Evolutionary conservation across 2,797 vertebrate genomes (phyloP), one percentile per base, ranked within the genome.

Genomic region (Myoxocephalus aenaeus): DNA sequence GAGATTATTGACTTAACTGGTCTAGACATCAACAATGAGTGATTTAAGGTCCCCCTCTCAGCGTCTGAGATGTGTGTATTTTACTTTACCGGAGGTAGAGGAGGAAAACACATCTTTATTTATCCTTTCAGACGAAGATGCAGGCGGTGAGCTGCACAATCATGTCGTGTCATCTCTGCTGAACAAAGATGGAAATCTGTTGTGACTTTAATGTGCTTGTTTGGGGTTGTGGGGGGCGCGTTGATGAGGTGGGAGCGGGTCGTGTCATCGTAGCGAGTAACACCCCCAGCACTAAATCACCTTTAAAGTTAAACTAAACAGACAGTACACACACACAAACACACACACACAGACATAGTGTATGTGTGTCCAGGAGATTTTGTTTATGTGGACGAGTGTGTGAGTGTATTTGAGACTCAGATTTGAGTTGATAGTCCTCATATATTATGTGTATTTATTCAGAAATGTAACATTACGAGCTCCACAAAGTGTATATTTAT

Each of bases 1-100:
- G 63, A 83, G 80, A 90, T 91, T 92, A 92, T 92, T 92, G 92
- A 92, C 90, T 92, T 90, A 91, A 93, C 90, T 87, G 89, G 88
- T 87, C 88, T 86, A 90, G 91, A 92, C 90, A 91, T 94, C 89
- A 92, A 88, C 86, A 82, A 76, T 75, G 67, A 86, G 75, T 84
- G 86, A 91, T 86, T 84, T 83, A 89, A 89, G 25, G 64, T 59
- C 67, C 25, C 25, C 70, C 13, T 58, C 70, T 70, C 56, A 70
- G 61, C 57, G 44, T 51, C 62, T 36, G 50, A 79, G 70, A 75
- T 88, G 79, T 90, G 90, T 92, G 83, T 92, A 79, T 92, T 92
- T 92, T 87, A 78, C 87, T 86, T 80, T 67, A 87, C 79, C 1
- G 1, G 63, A 72, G 71, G 29, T 48, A 65, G 68, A 73, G 54